Percentiles rank a stretch among this genome's conserved stretches.
These are phyloP conservation scores for Neomorphus geoffroyi DNA, from an alignment of 2,797 vertebrate genomes.

Conservation along the genomic window DNA sequence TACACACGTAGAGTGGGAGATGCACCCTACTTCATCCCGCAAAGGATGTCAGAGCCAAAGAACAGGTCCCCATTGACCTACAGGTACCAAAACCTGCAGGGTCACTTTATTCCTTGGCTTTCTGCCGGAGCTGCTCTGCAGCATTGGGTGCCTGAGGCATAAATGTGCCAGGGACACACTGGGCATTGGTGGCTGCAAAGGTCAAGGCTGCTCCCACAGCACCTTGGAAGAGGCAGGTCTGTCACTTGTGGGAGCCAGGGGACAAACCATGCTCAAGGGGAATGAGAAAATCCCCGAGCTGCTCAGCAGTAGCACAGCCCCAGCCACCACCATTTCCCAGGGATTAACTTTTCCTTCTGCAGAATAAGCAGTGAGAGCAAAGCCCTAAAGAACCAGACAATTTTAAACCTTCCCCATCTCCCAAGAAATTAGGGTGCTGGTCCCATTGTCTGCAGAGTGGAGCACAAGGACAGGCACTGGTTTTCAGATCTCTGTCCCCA, in stretches of 20 bases:
- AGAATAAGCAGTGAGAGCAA: neutral
- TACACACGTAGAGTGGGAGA: rapidly evolving
- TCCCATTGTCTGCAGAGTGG: rapidly evolving
- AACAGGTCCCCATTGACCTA: neutral
- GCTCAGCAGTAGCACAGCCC: neutral
- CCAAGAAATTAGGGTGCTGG: too few relatives aligned
- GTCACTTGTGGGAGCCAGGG: neutral
- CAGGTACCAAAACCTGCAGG: neutral
- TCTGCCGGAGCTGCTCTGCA: neutral
- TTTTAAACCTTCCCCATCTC: neutral
- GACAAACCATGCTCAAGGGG: neutral
- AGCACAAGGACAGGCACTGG: neutral
- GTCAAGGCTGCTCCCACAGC: neutral
- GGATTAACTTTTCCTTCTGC: neutral
- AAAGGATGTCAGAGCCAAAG: neutral
- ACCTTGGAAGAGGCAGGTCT: neutral
- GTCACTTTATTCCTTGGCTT: rapidly evolving
- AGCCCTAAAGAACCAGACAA: neutral
- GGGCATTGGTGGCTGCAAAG: neutral
- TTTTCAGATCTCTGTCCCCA: neutral
- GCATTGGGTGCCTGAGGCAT: rapidly evolving
- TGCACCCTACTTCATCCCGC: neutral
- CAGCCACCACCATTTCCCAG: neutral
- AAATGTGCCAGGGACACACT: rapidly evolving
- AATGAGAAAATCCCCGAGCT: neutral